These are phyloP conservation scores for Tanytarsus gracilentus DNA, from an alignment of 2,888 invertebrate genomes.

Conservation along the genomic window DNA sequence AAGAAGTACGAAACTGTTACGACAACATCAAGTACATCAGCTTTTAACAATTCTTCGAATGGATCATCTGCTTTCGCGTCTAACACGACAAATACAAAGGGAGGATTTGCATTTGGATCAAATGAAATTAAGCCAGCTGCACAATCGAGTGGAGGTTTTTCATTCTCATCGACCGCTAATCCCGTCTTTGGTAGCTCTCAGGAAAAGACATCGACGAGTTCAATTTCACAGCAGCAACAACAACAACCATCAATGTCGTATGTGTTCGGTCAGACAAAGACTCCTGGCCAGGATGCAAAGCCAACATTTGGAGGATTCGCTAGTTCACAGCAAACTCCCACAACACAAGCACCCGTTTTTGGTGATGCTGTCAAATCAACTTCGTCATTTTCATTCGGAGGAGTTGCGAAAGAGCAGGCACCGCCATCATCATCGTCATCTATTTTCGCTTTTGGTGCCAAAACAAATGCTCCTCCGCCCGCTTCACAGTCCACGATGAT, in stretches of 20 bases:
- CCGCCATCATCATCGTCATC: constrained; percentile 20
- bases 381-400: background rate
- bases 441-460: constrained; percentile 24
- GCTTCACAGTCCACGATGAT: constrained; percentile 27
- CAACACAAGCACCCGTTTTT: background rate
- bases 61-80: constrained; percentile 29
- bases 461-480: constrained; percentile 28
- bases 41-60: constrained; percentile 30
- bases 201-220: background rate
- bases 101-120: background rate
- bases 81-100: no score
- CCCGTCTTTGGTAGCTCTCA: constrained; percentile 31
- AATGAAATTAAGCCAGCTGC: background rate
- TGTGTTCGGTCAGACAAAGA: constrained; percentile 9
- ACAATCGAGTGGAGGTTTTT: constrained; percentile 29
- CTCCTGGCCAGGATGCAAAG: constrained; percentile 28
- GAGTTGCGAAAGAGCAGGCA: background rate
- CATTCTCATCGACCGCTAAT: constrained; percentile 19
- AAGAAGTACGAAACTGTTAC: constrained; percentile 31
- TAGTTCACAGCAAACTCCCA: background rate
- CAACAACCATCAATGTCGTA: background rate
- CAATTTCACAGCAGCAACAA: background rate
- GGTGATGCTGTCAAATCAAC: background rate
- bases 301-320: constrained; percentile 30
- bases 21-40: constrained; percentile 19